Evolutionary conservation across 1,140 invertebrate genomes (phyloP).

Genomic region (Calliopsis andreniformis): DNA sequence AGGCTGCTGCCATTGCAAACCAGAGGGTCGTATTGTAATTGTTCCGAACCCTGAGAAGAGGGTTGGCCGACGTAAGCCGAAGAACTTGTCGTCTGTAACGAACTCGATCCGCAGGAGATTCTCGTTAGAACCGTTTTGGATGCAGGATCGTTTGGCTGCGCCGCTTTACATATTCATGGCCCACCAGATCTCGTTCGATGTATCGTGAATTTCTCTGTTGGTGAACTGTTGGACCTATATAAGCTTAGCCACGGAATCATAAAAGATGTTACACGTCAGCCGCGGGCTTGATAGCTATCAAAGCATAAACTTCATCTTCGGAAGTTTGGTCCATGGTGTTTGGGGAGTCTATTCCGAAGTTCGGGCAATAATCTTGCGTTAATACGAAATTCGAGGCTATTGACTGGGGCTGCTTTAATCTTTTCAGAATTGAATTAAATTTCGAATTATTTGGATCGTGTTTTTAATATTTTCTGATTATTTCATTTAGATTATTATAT

Average conservation of each 20-base stretch:
- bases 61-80: slow-evolving; percentile 25
- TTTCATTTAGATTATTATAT: too few species aligned
- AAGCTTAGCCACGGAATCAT: slow-evolving; percentile 3
- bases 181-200: slow-evolving; percentile 43
- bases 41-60: slow-evolving; percentile 29
- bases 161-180: slow-evolving; percentile 68
- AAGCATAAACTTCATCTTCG: slow-evolving; percentile 15
- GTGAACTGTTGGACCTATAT: slow-evolving; percentile 1
- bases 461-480: not conserved
- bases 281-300: not conserved
- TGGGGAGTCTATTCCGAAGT: not conserved
- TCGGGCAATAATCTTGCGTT: not conserved
- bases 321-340: not conserved
- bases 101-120: slow-evolving; percentile 47
- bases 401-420: not conserved
- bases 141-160: slow-evolving; percentile 1
- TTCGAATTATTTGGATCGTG: not conserved
- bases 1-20: not conserved
- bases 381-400: not conserved
- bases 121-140: slow-evolving; percentile 54
- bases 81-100: slow-evolving; percentile 48
- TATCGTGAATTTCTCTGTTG: slow-evolving; percentile 11
- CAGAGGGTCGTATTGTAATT: slow-evolving; percentile 37
- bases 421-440: too few species aligned
- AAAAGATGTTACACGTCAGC: slow-evolving; percentile 10